Evolutionary conservation across 2,797 vertebrate species (phyloP), one percentile per base, ranked within the genome.

Genomic region (Catharus ustulatus): DNA sequence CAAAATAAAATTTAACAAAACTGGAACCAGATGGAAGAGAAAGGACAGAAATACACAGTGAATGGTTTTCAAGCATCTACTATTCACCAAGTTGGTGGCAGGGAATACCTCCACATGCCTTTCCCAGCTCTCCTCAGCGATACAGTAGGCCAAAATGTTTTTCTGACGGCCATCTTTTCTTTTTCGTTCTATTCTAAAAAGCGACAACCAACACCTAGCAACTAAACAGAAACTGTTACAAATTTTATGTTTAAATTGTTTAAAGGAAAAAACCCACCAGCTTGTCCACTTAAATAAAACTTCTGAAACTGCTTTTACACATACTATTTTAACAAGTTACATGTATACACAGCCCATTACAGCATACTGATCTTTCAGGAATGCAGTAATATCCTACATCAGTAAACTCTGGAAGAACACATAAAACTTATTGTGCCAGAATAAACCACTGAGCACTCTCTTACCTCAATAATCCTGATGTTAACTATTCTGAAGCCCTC

Each of bases 261-360:
- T 84, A 64, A 90, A 55, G 38, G 87, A 77, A 89, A 87, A 68
- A 84, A 36, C 46, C 81, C 21, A 67, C 30, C 8, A 14, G 23
- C 54, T 61, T 82, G 34, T 18, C 16, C 30, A 30, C 46, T 77
- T 64, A 62, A 78, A 77, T 10, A 62, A 24, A 86, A 63, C 43
- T 52, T 72, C 32, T 55, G 72, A 84, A 84, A 29, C 19, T 82
- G 45, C 32, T 64, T 66, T 68, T 42, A 66, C 6, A 15, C 4
- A 4, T 46, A 42, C 40, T 48, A 10, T 57, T 49, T 43, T 54
- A 78, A 80, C 38, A 27, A 62, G 59, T 49, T 51, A 46, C 69
- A 71, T 0, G 4, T 13, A 66, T 15, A 20, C 5, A 14, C 15
- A 7, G 17, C n/a, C 38, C 17, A 14, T 5, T 38, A 11, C 29